A percentile compares a stretch with the other conserved stretches of the same genome.
phyloP scores from a whole-genome alignment of 2,113 vertebrate genomes.

The Trinectes maculatus region DNA sequence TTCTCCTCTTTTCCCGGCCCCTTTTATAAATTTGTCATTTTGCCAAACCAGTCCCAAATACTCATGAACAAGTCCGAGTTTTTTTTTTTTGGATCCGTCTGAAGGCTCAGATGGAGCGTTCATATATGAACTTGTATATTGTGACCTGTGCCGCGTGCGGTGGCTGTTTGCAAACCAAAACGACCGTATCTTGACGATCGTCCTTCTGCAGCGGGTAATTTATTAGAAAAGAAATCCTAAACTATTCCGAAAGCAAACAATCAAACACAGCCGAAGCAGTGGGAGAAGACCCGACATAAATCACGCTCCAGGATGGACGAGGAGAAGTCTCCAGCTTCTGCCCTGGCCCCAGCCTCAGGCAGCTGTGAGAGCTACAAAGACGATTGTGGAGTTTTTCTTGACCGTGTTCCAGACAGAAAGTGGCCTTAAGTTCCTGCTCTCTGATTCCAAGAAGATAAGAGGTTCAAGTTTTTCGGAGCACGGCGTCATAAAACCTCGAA shows the following conservation, averaged over 20 bases:
- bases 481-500: conserved; percentile 30
- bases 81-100: conserved; percentile 45
- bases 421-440: conserved; percentile 54
- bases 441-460: conserved; percentile 63
- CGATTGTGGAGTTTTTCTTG: conserved; percentile 64
- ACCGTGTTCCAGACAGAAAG: conserved; percentile 61
- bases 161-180: conserved; percentile 26
- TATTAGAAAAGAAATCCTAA: conserved; percentile 43
- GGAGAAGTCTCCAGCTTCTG: conserved; percentile 45
- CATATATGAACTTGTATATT: conserved; percentile 57
- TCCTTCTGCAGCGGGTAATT: conserved; percentile 18
- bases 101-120: conserved; percentile 32
- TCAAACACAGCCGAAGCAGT: conserved; percentile 18
- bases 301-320: conserved; percentile 29
- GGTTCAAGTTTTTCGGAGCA: conserved; percentile 29
- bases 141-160: conserved; percentile 46
- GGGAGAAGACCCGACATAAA: conserved; percentile 42
- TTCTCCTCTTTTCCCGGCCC: conserved; percentile 36
- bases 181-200: conserved; percentile 51
- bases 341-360: conserved; percentile 61
- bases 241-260: conserved; percentile 53
- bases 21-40: conserved; percentile 35
- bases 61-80: conserved; percentile 46
- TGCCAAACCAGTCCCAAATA: conserved; percentile 51
- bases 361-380: conserved; percentile 64